Base-by-base conservation (phyloP, 2,113 vertebrate genomes). In the Perca schrenkii region DNA sequence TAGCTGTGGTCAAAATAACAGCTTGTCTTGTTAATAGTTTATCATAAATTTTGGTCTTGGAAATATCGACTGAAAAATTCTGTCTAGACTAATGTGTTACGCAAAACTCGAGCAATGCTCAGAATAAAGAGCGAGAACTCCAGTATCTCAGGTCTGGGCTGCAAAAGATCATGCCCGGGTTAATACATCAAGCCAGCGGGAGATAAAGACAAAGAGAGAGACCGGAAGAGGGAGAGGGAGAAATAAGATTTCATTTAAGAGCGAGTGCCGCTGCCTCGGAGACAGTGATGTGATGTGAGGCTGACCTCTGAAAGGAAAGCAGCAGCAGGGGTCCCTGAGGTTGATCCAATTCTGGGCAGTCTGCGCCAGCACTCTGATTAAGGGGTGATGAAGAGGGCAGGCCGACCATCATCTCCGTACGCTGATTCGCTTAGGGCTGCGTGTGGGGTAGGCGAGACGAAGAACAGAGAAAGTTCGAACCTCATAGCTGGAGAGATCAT, bases 191-290 rank as follows among this genome's bases (percentile, higher is more conserved):
- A 88, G 79, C 75, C 61, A 72, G 61, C 52, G 79, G 77, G 76
- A 91, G 89, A 90, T 86, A 86, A 89, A 92, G 88, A 89, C 86
- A 90, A 87, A 92, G 86, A 54, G 71, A 73, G 67, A 87, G 77
- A 79, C 72, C 73, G 84, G 86, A 84, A 91, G 74, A 75, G 54
- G 66, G 28, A 82, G 71, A 53, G 84, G 54, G 50, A 85, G 85
- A 92, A 91, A 86, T 86, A 88, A 84, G 86, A 67, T 89, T 90
- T 84, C 78, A 77, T 93, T 92, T 83, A 87, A 89, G 82, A 75
- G 79, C 57, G 71, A 12, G 8, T 66, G 69, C 74, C 11, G 22
- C 83, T 78, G 84, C 83, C 79, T 87, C 62, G 34, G 58, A 88
- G 89, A 86, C 77, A 58, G 82, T 46, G 57, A 64, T 62, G 78